These are phyloP conservation scores for Volucella bombylans DNA, from an alignment of 2,888 invertebrate species.

Conservation along the genomic window DNA sequence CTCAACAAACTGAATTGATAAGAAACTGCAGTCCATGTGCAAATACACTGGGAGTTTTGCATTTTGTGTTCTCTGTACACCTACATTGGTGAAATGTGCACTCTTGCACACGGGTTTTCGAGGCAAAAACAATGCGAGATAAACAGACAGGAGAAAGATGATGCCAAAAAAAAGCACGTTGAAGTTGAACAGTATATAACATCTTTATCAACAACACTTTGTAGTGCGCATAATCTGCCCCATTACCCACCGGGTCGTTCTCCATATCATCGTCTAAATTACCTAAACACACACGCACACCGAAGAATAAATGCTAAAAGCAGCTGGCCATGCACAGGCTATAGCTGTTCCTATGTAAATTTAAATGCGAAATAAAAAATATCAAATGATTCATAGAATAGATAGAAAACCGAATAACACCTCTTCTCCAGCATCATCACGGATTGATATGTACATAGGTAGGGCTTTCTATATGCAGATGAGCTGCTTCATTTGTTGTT, in stretches of 20 bases:
- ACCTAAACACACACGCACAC: background rate
- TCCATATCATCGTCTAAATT: background rate
- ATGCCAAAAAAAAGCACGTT: background rate
- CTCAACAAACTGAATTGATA: too few relatives aligned
- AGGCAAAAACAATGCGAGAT: too few relatives aligned
- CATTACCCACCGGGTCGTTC: background rate
- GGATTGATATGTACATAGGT: too few relatives aligned
- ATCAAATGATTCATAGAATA: background rate
- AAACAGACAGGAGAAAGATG: background rate
- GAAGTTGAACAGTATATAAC: background rate
- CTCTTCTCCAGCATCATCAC: too few relatives aligned
- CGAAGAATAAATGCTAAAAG: background rate
- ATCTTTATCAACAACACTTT: background rate
- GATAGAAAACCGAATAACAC: too few relatives aligned
- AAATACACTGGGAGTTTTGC: too few relatives aligned
- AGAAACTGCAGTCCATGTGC: too few relatives aligned
- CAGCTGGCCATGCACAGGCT: background rate
- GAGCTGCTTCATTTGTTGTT: background rate
- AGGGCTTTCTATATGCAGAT: slow-evolving; percentile 50
- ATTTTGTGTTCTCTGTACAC: too few relatives aligned
- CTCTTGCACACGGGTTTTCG: too few relatives aligned
- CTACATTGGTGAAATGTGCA: too few relatives aligned
- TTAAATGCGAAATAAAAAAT: background rate
- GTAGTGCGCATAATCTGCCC: background rate
- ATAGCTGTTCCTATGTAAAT: background rate